phyloP scores from a whole-genome alignment of 2,888 invertebrate genomes.

The Drosophila quasianomalipes region DNA sequence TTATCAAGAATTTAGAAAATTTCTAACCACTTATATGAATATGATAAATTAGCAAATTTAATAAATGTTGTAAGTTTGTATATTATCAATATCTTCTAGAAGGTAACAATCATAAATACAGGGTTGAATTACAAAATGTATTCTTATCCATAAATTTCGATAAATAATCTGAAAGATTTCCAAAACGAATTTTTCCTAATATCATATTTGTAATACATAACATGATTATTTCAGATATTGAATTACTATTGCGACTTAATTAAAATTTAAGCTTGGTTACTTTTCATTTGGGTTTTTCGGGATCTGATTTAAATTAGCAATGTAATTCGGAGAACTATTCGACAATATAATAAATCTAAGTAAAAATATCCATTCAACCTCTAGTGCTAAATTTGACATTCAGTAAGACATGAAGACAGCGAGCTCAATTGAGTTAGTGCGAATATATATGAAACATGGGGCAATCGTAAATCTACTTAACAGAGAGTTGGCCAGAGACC shows the following conservation, averaged over 20 bases:
- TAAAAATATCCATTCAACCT: neutral
- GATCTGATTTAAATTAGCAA: neutral
- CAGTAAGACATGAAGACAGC: conserved; percentile 18
- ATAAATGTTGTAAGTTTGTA: neutral
- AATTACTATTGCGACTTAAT: neutral
- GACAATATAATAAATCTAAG: conserved; percentile 1
- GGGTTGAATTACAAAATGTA: neutral
- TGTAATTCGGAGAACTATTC: neutral
- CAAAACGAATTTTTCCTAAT: neutral
- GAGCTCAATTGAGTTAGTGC: conserved; percentile 7
- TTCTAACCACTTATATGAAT: neutral
- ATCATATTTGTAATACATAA: neutral
- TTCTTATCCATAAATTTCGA: neutral
- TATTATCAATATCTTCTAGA: neutral
- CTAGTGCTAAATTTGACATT: neutral
- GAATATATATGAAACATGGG: conserved; percentile 10
- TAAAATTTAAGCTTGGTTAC: neutral
- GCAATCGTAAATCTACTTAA: conserved; percentile 22
- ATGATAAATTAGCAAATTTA: neutral
- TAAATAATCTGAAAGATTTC: neutral
- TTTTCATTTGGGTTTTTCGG: neutral
- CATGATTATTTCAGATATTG: neutral
- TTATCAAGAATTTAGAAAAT: neutral
- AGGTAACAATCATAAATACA: neutral
- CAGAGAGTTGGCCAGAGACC: neutral